Base-by-base conservation (phyloP, 1,140 invertebrate genomes). In the Papilio glaucus region DNA sequence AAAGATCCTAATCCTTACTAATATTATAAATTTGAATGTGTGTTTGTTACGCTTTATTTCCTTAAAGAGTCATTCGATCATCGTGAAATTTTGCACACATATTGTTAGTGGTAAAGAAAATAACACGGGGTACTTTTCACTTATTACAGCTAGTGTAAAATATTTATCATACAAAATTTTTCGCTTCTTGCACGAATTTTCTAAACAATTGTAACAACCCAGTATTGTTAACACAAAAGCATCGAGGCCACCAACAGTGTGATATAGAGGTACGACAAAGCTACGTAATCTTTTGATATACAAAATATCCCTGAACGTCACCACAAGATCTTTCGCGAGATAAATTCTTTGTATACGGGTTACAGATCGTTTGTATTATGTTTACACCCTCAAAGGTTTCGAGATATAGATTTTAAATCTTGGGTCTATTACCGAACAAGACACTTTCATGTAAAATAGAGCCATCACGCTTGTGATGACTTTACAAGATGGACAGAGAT, bases 331-430 rank as follows among this genome's bases (percentile, higher is more conserved):
- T 41, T 24, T 42, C 12, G 10, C 18, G 21, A 26, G 63, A 67
- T 67, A 67, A 67, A 67, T 67, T 67, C 63, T 67, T 42, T 67
- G 63, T 67, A 26, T 67, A 41, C 63, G 63, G 39, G 63, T 45
- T 42, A 67, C 63, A 67, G 45, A 67, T 67, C 37, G 63, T 39
- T 67, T 29, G 63, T 42, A 67, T 65, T 67, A 39, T 67, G 63
- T 39, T 67, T 13, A 26, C 45, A 67, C 24, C 63, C 39, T 29
- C 63, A 41, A 65, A 65, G 38, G 62, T 41, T 65, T 41, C 18
- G 4, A 18, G 8, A 38, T 13, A 65, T 21, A 65, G 62, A 41
- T 41, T 65, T 15, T 41, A 65, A 65, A 65, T 41, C 4, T 57
- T 24, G 12, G 2, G 2, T 33, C 2, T 2, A 33, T 3, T 26